phyloP scores from a whole-genome alignment of 92 coral and sea anemone genomes.

The Umimayanthus chanpuru region DNA sequence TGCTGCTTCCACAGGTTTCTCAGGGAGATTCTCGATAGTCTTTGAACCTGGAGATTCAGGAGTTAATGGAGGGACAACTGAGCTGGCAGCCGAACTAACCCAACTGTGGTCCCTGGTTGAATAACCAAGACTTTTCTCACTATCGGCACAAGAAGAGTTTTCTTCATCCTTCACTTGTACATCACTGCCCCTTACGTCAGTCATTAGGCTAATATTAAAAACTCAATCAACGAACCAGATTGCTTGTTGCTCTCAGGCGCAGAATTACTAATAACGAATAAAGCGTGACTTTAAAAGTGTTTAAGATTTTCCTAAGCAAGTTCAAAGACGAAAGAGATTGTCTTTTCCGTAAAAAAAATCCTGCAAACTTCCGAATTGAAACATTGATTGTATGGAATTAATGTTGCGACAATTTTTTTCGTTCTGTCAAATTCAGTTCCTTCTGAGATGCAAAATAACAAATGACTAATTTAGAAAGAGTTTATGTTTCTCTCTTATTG shows the following conservation, averaged over 20 bases:
- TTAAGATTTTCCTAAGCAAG: too few relatives aligned
- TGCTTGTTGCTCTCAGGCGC: background rate
- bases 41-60: background rate
- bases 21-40: background rate
- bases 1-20: background rate
- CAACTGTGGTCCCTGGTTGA: constrained; percentile 1
- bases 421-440: background rate
- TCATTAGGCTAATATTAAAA: background rate
- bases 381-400: too few relatives aligned
- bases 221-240: background rate
- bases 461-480: background rate
- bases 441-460: background rate
- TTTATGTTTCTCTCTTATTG: background rate
- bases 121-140: background rate
- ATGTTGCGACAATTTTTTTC: background rate
- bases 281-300: background rate
- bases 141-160: background rate
- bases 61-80: background rate
- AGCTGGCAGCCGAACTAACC: background rate
- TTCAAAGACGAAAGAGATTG: too few relatives aligned
- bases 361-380: background rate
- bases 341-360: too few relatives aligned
- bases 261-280: too few relatives aligned
- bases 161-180: background rate
- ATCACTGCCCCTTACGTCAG: background rate